phyloP scores from a whole-genome alignment of 2,888 invertebrate species.

The Heliconius erato region DNA sequence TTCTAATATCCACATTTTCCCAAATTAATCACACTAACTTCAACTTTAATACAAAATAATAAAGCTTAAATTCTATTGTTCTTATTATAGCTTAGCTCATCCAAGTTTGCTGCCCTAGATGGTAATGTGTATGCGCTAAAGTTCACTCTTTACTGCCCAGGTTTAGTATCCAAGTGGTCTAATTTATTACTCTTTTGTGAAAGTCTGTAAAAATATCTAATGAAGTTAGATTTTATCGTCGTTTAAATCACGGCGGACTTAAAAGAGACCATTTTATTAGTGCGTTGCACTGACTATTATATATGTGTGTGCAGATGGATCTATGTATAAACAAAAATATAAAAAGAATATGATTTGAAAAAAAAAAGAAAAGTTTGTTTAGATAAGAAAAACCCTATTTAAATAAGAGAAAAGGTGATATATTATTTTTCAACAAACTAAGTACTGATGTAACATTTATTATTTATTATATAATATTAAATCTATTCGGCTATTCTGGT shows the following conservation, averaged over 20 bases:
- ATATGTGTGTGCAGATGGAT: too few species aligned
- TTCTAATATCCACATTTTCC: constrained; percentile 45
- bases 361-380: too few species aligned
- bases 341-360: too few species aligned
- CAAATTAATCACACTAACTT: constrained; percentile 18
- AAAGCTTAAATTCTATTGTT: constrained; percentile 22
- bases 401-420: too few species aligned
- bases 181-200: constrained; percentile 45
- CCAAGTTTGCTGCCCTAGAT: constrained; percentile 41
- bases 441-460: too few species aligned
- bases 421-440: too few species aligned
- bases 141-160: constrained; percentile 52
- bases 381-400: too few species aligned
- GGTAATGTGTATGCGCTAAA: constrained; percentile 51
- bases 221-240: constrained; percentile 41
- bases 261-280: constrained; percentile 9
- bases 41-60: neutral
- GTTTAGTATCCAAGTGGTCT: constrained; percentile 49
- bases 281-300: neutral
- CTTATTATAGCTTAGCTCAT: constrained; percentile 37
- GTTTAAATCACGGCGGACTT: constrained; percentile 23
- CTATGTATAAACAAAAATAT: neutral
- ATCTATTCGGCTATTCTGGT: neutral
- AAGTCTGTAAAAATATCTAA: constrained; percentile 47
- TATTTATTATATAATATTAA: too few species aligned